A percentile compares a stretch with the other conserved stretches of the same genome.
Evolutionary conservation across 2,797 vertebrate genomes (phyloP).

Genomic region (Schizopygopsis malacanthus): DNA sequence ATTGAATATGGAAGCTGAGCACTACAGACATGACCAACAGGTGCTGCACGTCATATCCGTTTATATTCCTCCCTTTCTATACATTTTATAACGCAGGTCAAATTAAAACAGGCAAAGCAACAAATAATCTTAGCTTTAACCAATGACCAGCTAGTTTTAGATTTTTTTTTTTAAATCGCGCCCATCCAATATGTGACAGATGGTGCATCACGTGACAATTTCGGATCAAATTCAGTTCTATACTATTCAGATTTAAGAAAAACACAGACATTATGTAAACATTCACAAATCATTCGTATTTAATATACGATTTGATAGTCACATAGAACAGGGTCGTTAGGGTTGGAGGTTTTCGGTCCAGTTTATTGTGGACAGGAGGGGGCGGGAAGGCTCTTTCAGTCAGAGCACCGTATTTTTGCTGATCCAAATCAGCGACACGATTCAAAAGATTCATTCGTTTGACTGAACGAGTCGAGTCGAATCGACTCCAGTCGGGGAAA

Average conservation of each 20-base stretch:
- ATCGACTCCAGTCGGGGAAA: slow-evolving; percentile 21
- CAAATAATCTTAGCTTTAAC: not conserved
- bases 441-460: slow-evolving; percentile 49
- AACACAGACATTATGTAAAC: not conserved
- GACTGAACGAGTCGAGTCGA: slow-evolving; percentile 43
- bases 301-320: not conserved
- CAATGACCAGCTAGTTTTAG: not conserved
- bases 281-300: not conserved
- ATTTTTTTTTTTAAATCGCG: slow-evolving; percentile 12
- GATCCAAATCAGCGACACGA: slow-evolving; percentile 54
- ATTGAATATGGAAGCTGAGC: not conserved
- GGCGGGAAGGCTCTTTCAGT: not conserved
- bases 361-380: not conserved
- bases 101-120: not conserved
- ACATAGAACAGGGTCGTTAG: not conserved
- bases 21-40: not conserved
- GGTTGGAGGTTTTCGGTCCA: not conserved
- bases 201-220: slow-evolving; percentile 28
- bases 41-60: not conserved
- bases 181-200: not conserved
- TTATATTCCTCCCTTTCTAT: not conserved
- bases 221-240: not conserved
- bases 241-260: not conserved
- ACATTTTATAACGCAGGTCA: not conserved
- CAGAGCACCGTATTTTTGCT: slow-evolving; percentile 19